A percentile compares a stretch with the other conserved stretches of the same genome.
These are phyloP conservation scores for Mesembrinibis cayennensis DNA, from an alignment of 2,113 vertebrate species.

Conservation along the genomic window DNA sequence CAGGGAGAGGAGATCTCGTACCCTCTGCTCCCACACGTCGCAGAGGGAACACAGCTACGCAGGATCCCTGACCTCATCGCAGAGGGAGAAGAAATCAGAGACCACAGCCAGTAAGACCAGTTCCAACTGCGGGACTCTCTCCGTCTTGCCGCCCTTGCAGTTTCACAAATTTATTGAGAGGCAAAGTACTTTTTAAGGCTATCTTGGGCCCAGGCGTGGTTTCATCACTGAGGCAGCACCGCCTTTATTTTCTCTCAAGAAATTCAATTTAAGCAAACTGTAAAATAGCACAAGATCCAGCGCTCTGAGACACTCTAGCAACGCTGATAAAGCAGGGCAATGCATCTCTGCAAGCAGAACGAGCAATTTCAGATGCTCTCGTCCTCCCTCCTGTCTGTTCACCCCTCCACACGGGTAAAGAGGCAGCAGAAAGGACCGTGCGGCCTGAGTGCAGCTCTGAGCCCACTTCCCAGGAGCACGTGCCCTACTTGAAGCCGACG, in stretches of 20 bases:
- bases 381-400: background rate
- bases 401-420: background rate
- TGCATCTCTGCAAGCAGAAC: accelerated
- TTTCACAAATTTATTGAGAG: background rate
- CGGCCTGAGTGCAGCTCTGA: background rate
- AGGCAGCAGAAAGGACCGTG: background rate
- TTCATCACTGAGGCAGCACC: background rate
- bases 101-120: background rate
- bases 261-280: background rate
- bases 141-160: accelerated
- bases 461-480: background rate
- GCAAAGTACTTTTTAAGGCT: background rate
- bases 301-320: background rate
- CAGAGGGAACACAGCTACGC: background rate
- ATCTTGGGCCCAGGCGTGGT: background rate
- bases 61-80: background rate
- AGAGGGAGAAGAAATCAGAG: background rate
- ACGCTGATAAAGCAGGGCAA: accelerated
- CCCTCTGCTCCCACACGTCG: accelerated
- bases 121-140: background rate
- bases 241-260: background rate
- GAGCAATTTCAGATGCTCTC: background rate
- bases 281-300: background rate
- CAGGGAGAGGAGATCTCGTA: background rate
- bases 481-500: background rate